Evolutionary conservation across 2,797 vertebrate species (phyloP).

Genomic region (Onychomys leucogaster): DNA sequence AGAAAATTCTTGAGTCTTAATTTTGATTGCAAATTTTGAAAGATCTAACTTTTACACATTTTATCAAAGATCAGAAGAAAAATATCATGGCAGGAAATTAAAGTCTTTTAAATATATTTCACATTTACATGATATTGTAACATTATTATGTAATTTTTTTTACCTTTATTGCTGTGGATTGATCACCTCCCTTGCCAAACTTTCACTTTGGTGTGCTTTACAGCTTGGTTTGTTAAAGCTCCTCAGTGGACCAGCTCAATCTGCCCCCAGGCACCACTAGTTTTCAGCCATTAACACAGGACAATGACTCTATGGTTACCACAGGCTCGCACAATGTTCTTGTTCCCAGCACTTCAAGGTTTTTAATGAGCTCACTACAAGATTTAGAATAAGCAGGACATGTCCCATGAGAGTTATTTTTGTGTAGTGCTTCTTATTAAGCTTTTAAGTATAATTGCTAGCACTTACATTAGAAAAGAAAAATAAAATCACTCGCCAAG

Average conservation of each 20-base stretch:
- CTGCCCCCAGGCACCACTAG: not conserved
- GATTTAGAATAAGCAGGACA: constrained; percentile 15
- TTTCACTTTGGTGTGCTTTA: not conserved
- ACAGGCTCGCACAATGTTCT: not conserved
- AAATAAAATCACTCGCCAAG: not conserved
- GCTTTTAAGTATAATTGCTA: constrained; percentile 19
- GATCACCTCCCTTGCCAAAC: not conserved
- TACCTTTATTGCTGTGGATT: not conserved
- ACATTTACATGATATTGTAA: not conserved
- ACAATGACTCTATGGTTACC: not conserved
- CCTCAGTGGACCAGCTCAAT: not conserved
- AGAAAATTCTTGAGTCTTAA: constrained; percentile 12
- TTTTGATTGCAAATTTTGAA: not conserved
- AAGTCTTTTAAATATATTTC: constrained; percentile 8
- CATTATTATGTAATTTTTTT: not conserved
- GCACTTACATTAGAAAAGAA: constrained; percentile 33
- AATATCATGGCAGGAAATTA: not conserved
- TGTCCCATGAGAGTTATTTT: constrained; percentile 11
- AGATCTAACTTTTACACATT: not conserved
- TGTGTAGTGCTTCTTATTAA: constrained; percentile 2
- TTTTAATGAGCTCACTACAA: not conserved
- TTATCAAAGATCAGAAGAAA: constrained; percentile 20
- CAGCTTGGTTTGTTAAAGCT: not conserved
- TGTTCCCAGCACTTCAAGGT: constrained; percentile 24
- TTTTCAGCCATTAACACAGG: constrained; percentile 45